A percentile compares a stretch with the other conserved stretches of the same genome.
Conservation (phyloP, 2,888 invertebrate genomes). For the Melinaea menophilus region DNA sequence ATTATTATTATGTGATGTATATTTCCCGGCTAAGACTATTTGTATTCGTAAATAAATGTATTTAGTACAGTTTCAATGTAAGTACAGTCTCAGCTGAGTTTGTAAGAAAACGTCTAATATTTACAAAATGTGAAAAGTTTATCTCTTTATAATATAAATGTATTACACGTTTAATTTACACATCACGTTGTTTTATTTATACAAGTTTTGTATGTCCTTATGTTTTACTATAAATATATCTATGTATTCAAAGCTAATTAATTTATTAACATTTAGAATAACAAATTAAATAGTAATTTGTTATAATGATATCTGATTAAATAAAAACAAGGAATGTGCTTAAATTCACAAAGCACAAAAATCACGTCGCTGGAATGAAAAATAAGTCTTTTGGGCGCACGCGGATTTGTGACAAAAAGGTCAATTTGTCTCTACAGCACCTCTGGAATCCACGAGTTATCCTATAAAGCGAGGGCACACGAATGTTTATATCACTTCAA, state of each 20-base stretch:
- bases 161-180: conserved; percentile 72
- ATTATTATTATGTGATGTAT: background rate
- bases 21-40: conserved; percentile 19
- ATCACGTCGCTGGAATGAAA: too few species aligned
- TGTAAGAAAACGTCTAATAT: conserved; percentile 67
- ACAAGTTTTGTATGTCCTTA: background rate
- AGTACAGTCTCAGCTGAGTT: conserved; percentile 52
- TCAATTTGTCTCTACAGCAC: conserved; percentile 53
- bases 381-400: conserved; percentile 40
- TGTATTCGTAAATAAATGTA: conserved; percentile 18
- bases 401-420: conserved; percentile 57
- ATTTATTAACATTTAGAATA: too few species aligned
- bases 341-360: too few species aligned
- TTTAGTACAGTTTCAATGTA: conserved; percentile 45
- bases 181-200: conserved; percentile 43
- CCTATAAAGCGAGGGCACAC: conserved; percentile 34
- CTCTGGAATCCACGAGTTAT: conserved; percentile 58
- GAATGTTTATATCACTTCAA: conserved; percentile 22
- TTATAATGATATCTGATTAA: too few species aligned
- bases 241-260: too few species aligned
- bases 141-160: conserved; percentile 76
- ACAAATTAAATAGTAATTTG: too few species aligned
- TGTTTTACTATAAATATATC: background rate
- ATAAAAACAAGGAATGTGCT: too few species aligned
- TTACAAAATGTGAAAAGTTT: conserved; percentile 73